Conservation (phyloP, 2,888 invertebrate genomes). For the Clunio marinus region DNA sequence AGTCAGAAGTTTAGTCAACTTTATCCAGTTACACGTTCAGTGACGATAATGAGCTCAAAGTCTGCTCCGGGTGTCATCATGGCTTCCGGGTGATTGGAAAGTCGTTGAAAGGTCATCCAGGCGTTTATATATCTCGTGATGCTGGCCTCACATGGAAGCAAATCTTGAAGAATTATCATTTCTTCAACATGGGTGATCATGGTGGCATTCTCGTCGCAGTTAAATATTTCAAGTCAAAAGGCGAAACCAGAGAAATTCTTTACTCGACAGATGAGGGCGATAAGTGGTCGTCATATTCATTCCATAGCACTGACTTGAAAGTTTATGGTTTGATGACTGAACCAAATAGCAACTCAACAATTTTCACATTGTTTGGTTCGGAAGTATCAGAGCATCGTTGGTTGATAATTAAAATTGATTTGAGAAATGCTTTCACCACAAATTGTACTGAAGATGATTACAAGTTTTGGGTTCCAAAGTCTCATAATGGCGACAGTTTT, state of each 20-base stretch:
- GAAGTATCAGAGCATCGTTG: slow-evolving; percentile 73
- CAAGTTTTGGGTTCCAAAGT: slow-evolving; percentile 81
- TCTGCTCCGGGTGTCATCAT: slow-evolving; percentile 85
- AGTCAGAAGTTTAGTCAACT: slow-evolving; percentile 81
- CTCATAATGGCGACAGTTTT: slow-evolving; percentile 55
- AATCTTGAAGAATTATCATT: slow-evolving; percentile 73
- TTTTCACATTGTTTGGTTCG: slow-evolving; percentile 89
- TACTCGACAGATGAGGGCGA: slow-evolving; percentile 86
- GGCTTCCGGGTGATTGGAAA: slow-evolving; percentile 79
- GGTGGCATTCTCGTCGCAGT: slow-evolving; percentile 85
- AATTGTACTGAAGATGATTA: slow-evolving; percentile 72
- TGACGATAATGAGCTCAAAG: slow-evolving; percentile 77
- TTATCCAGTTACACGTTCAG: slow-evolving; percentile 73
- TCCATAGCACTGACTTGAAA: slow-evolving; percentile 66
- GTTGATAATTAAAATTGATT: slow-evolving; percentile 74
- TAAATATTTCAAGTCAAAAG: slow-evolving; percentile 69
- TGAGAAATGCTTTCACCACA: slow-evolving; percentile 56
- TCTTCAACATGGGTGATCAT: slow-evolving; percentile 87
- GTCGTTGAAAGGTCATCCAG: slow-evolving; percentile 73
- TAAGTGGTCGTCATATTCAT: slow-evolving; percentile 70
- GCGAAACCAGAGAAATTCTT: slow-evolving; percentile 71
- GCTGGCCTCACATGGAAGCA: slow-evolving; percentile 80
- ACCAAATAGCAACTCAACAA: slow-evolving; percentile 88
- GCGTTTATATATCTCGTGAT: slow-evolving; percentile 75
- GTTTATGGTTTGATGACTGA: slow-evolving; percentile 91